phyloP scores from a whole-genome alignment of 2,888 invertebrate genomes.

The Sicus ferrugineus region DNA sequence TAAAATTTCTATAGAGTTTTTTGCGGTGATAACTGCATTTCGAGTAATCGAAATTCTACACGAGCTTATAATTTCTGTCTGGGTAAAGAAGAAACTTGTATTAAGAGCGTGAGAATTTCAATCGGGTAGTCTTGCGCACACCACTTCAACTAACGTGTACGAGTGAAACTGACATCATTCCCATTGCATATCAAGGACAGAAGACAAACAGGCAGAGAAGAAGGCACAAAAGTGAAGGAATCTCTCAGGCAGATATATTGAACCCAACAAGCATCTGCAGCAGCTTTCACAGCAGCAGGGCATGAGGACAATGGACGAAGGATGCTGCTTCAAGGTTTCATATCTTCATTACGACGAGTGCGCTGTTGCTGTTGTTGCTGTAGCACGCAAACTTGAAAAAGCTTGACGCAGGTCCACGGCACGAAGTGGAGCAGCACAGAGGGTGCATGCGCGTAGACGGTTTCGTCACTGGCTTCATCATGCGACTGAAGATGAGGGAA shows the following conservation, averaged over 20 bases:
- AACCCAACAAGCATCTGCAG: neutral
- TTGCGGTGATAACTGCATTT: no score
- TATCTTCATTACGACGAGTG: neutral
- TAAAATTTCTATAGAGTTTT: no score
- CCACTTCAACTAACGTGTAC: no score
- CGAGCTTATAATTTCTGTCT: no score
- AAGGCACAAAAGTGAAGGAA: neutral
- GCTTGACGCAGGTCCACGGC: conserved; percentile 25
- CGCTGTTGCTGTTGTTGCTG: conserved; percentile 1
- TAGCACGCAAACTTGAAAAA: conserved; percentile 4
- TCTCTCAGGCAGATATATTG: neutral
- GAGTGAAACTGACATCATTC: no score
- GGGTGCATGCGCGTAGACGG: conserved; percentile 14
- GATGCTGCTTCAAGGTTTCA: conserved; percentile 11
- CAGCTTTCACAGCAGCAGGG: neutral
- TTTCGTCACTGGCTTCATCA: no score
- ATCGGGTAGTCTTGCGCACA: no score
- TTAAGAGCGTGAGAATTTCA: no score
- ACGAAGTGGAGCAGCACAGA: neutral
- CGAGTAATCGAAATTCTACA: no score
- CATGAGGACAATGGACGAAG: neutral
- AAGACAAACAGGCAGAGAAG: neutral
- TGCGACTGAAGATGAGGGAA: no score
- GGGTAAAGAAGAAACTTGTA: no score
- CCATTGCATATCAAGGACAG: no score